Evolutionary conservation across 2,888 invertebrate genomes (phyloP).

Genomic region (Nycteola revayana): DNA sequence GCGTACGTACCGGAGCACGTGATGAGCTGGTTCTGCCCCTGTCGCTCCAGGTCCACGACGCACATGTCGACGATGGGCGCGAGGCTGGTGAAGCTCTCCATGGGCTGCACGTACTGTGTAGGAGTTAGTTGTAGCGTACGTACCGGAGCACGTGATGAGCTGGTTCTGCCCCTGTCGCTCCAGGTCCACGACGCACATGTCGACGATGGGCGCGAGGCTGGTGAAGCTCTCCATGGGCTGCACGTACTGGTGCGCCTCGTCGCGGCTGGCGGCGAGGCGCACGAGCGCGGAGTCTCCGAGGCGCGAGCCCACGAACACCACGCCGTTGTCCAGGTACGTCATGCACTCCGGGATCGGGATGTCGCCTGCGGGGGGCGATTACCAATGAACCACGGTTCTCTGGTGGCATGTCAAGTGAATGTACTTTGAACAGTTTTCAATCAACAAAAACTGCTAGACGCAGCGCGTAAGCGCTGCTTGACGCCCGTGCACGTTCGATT

Average conservation of each 20-base stretch:
- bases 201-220: constrained; percentile 98
- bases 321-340: constrained; percentile 98
- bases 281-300: constrained; percentile 98
- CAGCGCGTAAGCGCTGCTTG: no score
- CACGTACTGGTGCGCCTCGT: constrained; percentile 94
- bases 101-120: no score
- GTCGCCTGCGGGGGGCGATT: constrained; percentile 85
- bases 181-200: constrained; percentile 98
- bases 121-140: constrained; percentile 8
- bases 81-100: no score
- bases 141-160: constrained; percentile 97
- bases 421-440: no score
- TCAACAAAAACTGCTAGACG: no score
- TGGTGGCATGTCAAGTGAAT: no score
- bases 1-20: no score
- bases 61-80: no score
- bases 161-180: constrained; percentile 99
- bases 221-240: constrained; percentile 98
- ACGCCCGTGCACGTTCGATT: no score
- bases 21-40: no score
- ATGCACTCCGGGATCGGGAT: constrained; percentile 98
- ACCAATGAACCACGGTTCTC: no score
- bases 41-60: no score
- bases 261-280: constrained; percentile 91
- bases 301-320: constrained; percentile 97